Evolutionary conservation across 2,888 invertebrate genomes (phyloP).

Genomic region (Zaprionus bogoriensis): DNA sequence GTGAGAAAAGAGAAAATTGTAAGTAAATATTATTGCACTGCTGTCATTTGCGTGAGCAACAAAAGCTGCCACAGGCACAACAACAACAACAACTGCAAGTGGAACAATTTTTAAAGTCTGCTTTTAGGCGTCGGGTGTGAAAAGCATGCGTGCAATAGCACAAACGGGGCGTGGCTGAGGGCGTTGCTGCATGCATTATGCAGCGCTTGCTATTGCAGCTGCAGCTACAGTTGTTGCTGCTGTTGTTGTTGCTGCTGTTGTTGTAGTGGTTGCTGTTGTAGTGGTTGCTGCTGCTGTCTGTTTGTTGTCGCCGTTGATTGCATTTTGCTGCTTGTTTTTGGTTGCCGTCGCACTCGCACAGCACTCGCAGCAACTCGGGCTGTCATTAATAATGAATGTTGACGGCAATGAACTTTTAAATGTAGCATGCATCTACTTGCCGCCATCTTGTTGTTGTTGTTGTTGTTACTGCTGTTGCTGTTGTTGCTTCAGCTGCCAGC

Average conservation of each 20-base stretch:
- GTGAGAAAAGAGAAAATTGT: constrained; percentile 81
- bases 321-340: constrained; percentile 78
- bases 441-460: constrained; percentile 20
- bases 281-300: constrained; percentile 47
- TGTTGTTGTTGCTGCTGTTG: constrained; percentile 43
- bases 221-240: constrained; percentile 53
- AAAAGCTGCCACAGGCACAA: constrained; percentile 2
- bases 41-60: constrained; percentile 14
- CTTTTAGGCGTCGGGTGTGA: constrained; percentile 49
- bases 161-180: constrained; percentile 20
- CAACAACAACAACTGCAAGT: constrained; percentile 3
- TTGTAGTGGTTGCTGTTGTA: constrained; percentile 27
- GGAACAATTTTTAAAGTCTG: constrained; percentile 50
- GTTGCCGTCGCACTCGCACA: constrained; percentile 52
- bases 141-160: constrained; percentile 46
- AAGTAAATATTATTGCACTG: constrained; percentile 11
- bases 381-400: constrained; percentile 82
- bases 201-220: constrained; percentile 43
- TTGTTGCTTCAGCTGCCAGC: constrained; percentile 44
- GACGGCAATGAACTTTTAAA: constrained; percentile 83
- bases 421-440: constrained; percentile 74
- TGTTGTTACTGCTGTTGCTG: constrained; percentile 12
- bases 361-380: constrained; percentile 35
- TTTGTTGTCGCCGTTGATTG: constrained; percentile 72
- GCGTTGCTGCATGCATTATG: constrained; percentile 63